A percentile compares a stretch with the other conserved stretches of the same genome.
Conservation (phyloP, 2,888 invertebrate genomes). For the Oxyteleia sp. region DNA sequence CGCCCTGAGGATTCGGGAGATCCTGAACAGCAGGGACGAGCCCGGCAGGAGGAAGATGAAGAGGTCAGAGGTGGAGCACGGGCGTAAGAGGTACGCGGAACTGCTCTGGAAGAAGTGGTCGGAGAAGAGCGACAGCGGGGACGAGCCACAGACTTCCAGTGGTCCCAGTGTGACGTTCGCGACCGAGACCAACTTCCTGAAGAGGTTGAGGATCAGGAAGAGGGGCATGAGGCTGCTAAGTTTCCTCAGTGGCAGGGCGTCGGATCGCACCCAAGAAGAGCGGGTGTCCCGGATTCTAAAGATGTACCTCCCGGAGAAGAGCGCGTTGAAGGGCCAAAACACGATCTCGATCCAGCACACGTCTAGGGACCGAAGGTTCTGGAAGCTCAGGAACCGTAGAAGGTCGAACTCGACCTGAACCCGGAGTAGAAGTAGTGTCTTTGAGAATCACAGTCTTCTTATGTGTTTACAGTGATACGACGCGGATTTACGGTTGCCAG, state of each 20-base stretch:
- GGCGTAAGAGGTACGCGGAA: conserved; percentile 78
- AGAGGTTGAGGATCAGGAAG: conserved; percentile 81
- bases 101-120: conserved; percentile 80
- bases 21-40: conserved; percentile 23
- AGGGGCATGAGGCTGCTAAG: conserved; percentile 84
- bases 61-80: conserved; percentile 77
- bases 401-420: conserved; percentile 83
- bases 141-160: conserved; percentile 74
- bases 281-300: conserved; percentile 82
- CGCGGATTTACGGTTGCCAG: neutral
- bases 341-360: conserved; percentile 85
- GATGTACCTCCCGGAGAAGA: conserved; percentile 84
- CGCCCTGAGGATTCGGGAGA: conserved; percentile 50
- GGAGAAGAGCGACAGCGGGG: conserved; percentile 78
- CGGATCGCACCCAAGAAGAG: conserved; percentile 81
- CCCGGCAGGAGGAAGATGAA: conserved; percentile 64
- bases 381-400: conserved; percentile 85
- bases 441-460: conserved; percentile 46
- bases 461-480: conserved; percentile 50
- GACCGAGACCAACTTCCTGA: conserved; percentile 81
- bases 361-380: conserved; percentile 85
- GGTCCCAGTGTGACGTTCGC: conserved; percentile 77
- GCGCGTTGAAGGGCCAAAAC: conserved; percentile 79
- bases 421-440: conserved; percentile 21
- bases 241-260: conserved; percentile 83